Base-by-base conservation (phyloP, 2,888 invertebrate genomes). In the Ormyrus pomaceus region DNA sequence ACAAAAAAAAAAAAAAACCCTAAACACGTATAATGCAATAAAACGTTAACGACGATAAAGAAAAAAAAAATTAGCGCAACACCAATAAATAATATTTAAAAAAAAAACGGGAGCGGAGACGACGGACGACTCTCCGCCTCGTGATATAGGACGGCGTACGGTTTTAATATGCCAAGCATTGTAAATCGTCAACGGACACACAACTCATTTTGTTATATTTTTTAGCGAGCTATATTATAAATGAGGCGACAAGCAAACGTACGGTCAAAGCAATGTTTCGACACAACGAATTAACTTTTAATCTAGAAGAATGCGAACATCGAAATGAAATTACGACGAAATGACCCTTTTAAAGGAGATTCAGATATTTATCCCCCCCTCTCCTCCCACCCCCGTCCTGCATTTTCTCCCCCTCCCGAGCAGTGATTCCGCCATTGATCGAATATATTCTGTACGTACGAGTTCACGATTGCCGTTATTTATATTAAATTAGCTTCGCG, bases 241-340 rank as follows among this genome's bases (percentile, higher is more conserved):
- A 83, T 68, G 82, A 84, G 75, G 83, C 81, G 82, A 85, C 70
- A 82, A 71, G 70, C 83, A 34, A 34, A 82, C 83, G 82, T 83
- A 84, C 74, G 83, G 83, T 84, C 86, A 83, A 90, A 90, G 90
- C 90, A 90, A 90, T 90, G 90, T 90, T 90, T 90, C 90, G 88
- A 90, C 86, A 90, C 90, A 90, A 90, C 90, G 90, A 90, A 90
- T 90, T 90, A 89, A 85, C 81, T 84, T 55, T 77, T 79, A 75
- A 75, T 62, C 71, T 71, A 78, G 55, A 62, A 48, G 48, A 66
- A 58, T 84, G 85, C 86, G 84, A 86, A 87, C 88, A 88, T 88
- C 88, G 85, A 86, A 85, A 83, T 81, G 46, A 83, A 80, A 82
- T 74, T 55, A 81, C 77, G 64, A 64, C 10, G 48, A 64, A 64